These are phyloP conservation scores for Ectemnius lituratus DNA, from an alignment of 2,888 invertebrate species.

Conservation along the genomic window DNA sequence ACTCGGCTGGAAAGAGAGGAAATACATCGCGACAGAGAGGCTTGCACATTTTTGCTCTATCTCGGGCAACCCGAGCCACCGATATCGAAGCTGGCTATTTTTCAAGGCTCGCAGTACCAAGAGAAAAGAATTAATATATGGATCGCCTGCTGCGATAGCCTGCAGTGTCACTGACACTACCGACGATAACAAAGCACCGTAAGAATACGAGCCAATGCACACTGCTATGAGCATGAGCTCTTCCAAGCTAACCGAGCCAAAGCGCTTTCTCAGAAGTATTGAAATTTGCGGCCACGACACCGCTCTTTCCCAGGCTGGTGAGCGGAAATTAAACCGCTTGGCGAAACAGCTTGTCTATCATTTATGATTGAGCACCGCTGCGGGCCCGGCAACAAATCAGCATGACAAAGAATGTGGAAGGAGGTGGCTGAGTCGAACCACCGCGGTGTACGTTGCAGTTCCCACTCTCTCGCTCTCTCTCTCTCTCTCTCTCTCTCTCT, in stretches of 20 bases:
- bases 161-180: neutral
- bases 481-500: no score
- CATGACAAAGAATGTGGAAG: conserved; percentile 70
- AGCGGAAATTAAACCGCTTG: conserved; percentile 4
- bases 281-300: neutral
- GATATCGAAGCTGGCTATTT: neutral
- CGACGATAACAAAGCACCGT: neutral
- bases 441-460: conserved; percentile 60
- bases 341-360: conserved; percentile 11
- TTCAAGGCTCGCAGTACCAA: neutral
- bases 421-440: conserved; percentile 17
- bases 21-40: conserved; percentile 8
- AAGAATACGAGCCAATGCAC: no score
- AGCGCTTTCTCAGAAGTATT: neutral
- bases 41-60: conserved; percentile 7
- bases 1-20: neutral
- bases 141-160: neutral
- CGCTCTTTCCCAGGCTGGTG: neutral
- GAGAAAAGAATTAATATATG: neutral
- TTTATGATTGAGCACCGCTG: conserved; percentile 63
- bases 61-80: conserved; percentile 12
- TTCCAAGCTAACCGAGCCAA: neutral
- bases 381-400: conserved; percentile 68
- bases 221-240: no score
- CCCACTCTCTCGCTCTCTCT: conserved; percentile 8